Evolutionary conservation across 2,797 vertebrate genomes (phyloP), one percentile per base, ranked within the genome.

Genomic region (Melanitta fusca): DNA sequence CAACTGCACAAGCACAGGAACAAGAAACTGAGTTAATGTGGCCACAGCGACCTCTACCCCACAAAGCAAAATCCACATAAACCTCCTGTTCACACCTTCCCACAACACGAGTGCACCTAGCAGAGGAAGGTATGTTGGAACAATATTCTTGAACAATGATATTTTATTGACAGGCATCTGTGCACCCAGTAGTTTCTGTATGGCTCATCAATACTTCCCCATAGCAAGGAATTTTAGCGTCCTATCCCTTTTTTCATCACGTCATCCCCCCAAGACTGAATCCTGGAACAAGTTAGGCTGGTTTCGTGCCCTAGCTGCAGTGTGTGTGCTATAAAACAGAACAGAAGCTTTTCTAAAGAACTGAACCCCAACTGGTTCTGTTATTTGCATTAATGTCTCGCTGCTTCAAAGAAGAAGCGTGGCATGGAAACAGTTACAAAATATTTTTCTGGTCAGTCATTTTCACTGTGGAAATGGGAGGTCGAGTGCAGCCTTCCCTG

Each of bases 21-120:
- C 27, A 49, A 77, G 57, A 43, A 85, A 60, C 0, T 0, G 32
- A 70, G 60, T 32, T 49, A 20, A 57, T 8, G 60, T 45, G 32
- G 27, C 47, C 78, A 94, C 81, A 95, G 84, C 22, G 30, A 97
- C 81, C 64, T 84, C 94, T 82, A 72, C 19, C 34, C 49, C 41
- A 56, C 9, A 27, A 49, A 72, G 39, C n/a, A 80, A 94, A 88
- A 83, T 11, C 47, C 88, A 80, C 49, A 21, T 27, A 51, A 17
- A 4, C n/a, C 43, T 66, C 1, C 1, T 11, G 58, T 1, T 5
- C 7, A 7, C 20, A 15, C 16, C 51, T 28, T 41, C 41, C 39
- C 8, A 15, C 3, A 2, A 16, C 1, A 0, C 3, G 10, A 0
- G 7, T 6, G 8, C 56, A 66, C 11, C 36, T 32, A 7, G 8